Conservation (phyloP, 1,140 invertebrate genomes). For the Calliphora vicina region DNA sequence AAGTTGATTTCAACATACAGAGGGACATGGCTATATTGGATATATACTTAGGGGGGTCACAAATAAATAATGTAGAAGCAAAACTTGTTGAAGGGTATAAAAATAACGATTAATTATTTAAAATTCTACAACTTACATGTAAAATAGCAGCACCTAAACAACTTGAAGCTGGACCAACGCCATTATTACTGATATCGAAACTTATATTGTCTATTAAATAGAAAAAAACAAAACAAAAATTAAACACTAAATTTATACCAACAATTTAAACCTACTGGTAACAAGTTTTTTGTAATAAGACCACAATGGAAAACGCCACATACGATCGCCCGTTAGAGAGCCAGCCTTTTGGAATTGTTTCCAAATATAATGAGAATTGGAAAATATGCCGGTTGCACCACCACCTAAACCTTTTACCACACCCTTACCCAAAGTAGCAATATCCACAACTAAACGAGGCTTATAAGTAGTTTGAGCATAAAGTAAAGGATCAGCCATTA, state of each 20-base stretch:
- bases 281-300: conserved; percentile 78
- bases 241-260: too few species aligned
- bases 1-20: too few species aligned
- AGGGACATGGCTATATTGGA: too few species aligned
- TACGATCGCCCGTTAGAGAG: conserved; percentile 79
- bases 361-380: conserved; percentile 73
- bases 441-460: conserved; percentile 74
- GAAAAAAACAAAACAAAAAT: neutral
- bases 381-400: conserved; percentile 81
- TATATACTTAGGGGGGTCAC: too few species aligned
- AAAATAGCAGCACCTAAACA: conserved; percentile 76
- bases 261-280: conserved; percentile 52
- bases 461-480: conserved; percentile 73
- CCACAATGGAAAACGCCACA: conserved; percentile 92
- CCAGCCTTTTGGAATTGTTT: conserved; percentile 73
- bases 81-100: too few species aligned
- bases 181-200: conserved; percentile 72
- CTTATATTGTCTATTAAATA: conserved; percentile 43
- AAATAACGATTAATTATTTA: too few species aligned
- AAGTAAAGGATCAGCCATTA: conserved; percentile 87
- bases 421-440: conserved; percentile 73
- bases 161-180: conserved; percentile 66
- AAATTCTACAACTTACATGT: conserved; percentile 53
- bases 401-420: conserved; percentile 71
- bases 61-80: too few species aligned